Conservation (phyloP, 1,140 invertebrate species). For the Heterodera carotae region DNA sequence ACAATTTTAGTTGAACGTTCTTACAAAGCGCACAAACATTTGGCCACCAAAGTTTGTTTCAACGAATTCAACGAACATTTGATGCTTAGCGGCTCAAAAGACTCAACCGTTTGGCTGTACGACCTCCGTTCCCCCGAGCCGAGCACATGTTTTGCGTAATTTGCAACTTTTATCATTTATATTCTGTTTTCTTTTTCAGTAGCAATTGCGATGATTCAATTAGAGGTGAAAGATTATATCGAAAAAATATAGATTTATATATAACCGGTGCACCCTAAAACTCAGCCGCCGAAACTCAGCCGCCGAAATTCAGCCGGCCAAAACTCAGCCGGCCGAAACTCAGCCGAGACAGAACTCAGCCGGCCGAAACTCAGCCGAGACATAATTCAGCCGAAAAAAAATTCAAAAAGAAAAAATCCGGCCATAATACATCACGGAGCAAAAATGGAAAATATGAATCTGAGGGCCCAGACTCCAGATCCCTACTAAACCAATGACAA, state of each 20-base stretch:
- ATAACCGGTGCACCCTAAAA: too few species aligned
- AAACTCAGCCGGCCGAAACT: too few species aligned
- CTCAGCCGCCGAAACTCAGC: too few species aligned
- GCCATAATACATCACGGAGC: too few species aligned
- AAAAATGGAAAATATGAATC: too few species aligned
- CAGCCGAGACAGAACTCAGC: too few species aligned
- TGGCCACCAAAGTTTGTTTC: slow-evolving; percentile 52
- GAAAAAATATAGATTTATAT: not conserved
- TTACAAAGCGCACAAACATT: slow-evolving; percentile 48
- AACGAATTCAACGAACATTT: slow-evolving; percentile 51
- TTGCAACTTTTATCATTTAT: slow-evolving; percentile 1
- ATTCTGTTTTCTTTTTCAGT: not conserved
- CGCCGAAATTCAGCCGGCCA: too few species aligned
- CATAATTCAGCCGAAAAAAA: too few species aligned
- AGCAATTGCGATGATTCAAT: slow-evolving; percentile 36
- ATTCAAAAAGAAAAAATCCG: too few species aligned
- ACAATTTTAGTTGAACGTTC: slow-evolving; percentile 34
- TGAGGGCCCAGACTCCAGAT: too few species aligned
- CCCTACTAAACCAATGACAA: too few species aligned
- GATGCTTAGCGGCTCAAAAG: slow-evolving; percentile 51
- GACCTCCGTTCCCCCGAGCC: slow-evolving; percentile 36
- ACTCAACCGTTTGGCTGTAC: slow-evolving; percentile 45
- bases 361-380: too few species aligned
- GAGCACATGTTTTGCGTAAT: slow-evolving; percentile 36
- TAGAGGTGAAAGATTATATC: slow-evolving; percentile 21